Evolutionary conservation across 2,888 invertebrate species (phyloP).

Genomic region (Melangyna quadrimaculata): DNA sequence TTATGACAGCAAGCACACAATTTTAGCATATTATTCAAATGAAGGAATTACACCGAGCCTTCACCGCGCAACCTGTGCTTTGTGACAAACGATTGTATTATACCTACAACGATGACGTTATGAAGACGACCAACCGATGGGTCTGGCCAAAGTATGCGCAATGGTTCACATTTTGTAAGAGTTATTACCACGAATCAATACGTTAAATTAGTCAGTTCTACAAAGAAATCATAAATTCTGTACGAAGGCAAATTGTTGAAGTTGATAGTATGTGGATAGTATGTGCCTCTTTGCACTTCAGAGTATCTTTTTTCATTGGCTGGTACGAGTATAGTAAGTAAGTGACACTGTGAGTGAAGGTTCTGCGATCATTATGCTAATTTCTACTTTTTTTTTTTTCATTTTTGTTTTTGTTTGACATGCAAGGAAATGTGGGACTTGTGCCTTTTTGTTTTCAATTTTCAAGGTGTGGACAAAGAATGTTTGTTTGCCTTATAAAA

Average conservation of each 20-base stretch:
- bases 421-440: slow-evolving; percentile 33
- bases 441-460: slow-evolving; percentile 1
- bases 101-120: slow-evolving; percentile 54
- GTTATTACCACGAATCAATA: slow-evolving; percentile 67
- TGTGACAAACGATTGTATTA: slow-evolving; percentile 60
- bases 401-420: background rate
- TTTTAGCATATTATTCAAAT: slow-evolving; percentile 70
- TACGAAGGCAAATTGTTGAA: slow-evolving; percentile 65
- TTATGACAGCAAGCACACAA: slow-evolving; percentile 68
- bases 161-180: slow-evolving; percentile 42
- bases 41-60: slow-evolving; percentile 60
- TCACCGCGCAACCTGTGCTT: slow-evolving; percentile 26
- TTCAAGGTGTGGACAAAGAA: slow-evolving; percentile 26
- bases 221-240: slow-evolving; percentile 71
- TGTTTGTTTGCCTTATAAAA: background rate
- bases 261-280: slow-evolving; percentile 12
- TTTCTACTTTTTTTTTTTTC: slow-evolving; percentile 1
- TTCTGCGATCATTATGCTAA: slow-evolving; percentile 62
- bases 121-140: slow-evolving; percentile 17
- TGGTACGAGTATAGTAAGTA: background rate
- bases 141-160: background rate
- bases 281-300: slow-evolving; percentile 10
- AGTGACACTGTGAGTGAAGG: slow-evolving; percentile 49
- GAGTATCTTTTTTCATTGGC: slow-evolving; percentile 26
- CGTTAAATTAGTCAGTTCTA: slow-evolving; percentile 67